Evolutionary conservation across 2,888 invertebrate species (phyloP).

Genomic region (Andrena dorsata): DNA sequence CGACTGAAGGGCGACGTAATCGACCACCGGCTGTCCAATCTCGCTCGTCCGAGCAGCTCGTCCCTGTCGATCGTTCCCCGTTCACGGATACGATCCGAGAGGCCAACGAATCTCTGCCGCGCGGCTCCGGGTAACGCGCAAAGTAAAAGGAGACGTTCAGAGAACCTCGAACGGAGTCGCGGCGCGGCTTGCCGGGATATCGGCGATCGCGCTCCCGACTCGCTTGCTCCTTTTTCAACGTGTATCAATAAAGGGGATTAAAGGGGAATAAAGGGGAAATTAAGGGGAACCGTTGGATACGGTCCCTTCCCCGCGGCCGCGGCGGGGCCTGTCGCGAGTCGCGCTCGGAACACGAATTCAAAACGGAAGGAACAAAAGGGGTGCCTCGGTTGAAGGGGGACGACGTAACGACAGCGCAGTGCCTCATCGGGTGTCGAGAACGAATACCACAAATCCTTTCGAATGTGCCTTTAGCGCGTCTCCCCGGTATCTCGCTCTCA

Average conservation of each 20-base stretch:
- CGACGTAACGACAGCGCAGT: constrained; percentile 62
- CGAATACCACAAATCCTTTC: constrained; percentile 73
- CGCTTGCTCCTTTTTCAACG: background rate
- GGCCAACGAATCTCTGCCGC: constrained; percentile 24
- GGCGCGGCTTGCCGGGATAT: constrained; percentile 16
- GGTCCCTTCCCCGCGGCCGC: background rate
- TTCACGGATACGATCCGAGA: constrained; percentile 21
- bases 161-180: constrained; percentile 23
- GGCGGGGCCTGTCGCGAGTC: constrained; percentile 38
- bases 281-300: constrained; percentile 31
- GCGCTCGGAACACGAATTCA: constrained; percentile 40
- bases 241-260: constrained; percentile 12
- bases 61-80: constrained; percentile 45
- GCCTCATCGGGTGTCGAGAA: constrained; percentile 74
- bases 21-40: constrained; percentile 66
- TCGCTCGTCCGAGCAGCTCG: constrained; percentile 45
- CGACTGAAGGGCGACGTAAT: constrained; percentile 68
- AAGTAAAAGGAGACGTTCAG: constrained; percentile 15
- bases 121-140: constrained; percentile 7
- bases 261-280: constrained; percentile 33
- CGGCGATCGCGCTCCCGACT: background rate
- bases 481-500: constrained; percentile 72
- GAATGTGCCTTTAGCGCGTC: constrained; percentile 73
- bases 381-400: constrained; percentile 35
- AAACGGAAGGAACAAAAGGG: constrained; percentile 53